Percentiles rank a stretch among this genome's conserved stretches.
Evolutionary conservation across 2,797 vertebrate genomes (phyloP).

Genomic region (Molossus alvarezi): DNA sequence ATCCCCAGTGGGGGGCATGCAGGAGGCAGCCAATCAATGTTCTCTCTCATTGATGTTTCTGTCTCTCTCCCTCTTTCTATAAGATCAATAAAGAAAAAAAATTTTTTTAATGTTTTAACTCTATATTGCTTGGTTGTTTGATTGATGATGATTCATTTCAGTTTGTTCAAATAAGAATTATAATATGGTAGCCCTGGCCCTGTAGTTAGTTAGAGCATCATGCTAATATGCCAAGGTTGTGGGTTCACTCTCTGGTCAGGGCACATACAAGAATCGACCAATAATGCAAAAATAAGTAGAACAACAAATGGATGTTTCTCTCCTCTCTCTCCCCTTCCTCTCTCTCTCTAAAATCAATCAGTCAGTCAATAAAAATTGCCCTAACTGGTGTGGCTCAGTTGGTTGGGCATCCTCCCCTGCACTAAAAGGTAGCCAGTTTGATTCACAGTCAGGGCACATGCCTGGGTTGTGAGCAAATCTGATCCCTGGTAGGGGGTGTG

Average conservation of each 20-base stretch:
- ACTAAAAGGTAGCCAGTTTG: background rate
- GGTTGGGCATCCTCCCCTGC: background rate
- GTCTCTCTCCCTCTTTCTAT: too few species aligned
- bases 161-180: conserved; percentile 33
- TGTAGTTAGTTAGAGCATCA: background rate
- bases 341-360: background rate
- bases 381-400: background rate
- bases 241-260: background rate
- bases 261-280: background rate
- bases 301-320: background rate
- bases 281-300: background rate
- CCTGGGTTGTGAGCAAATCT: background rate
- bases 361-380: background rate
- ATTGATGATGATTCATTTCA: background rate
- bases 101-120: background rate
- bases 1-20: too few species aligned
- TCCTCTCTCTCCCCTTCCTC: background rate
- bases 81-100: too few species aligned
- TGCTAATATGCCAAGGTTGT: background rate
- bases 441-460: background rate
- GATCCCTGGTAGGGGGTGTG: background rate
- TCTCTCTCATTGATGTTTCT: too few species aligned
- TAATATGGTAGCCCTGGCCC: background rate
- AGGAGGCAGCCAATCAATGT: too few species aligned
- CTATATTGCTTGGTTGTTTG: background rate